Percentiles rank a stretch among this genome's conserved stretches.
Conservation (phyloP, 2,888 invertebrate genomes). For the Cotesia congregata region DNA sequence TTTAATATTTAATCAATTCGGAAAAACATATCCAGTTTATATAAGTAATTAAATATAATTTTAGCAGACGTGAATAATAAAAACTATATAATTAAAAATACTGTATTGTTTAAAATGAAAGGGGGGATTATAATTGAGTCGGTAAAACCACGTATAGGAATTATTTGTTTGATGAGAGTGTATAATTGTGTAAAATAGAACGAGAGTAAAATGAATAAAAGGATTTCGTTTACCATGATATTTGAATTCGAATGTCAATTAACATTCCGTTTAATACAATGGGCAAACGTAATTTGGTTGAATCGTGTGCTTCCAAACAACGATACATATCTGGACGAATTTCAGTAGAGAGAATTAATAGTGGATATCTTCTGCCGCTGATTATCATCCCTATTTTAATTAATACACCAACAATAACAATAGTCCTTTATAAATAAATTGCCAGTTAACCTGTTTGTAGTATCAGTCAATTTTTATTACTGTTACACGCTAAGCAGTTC, state of each 20-base stretch:
- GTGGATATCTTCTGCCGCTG: no score
- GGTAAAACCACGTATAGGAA: not conserved
- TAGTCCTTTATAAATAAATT: no score
- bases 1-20: not conserved
- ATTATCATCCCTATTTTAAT: no score
- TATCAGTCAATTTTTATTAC: no score
- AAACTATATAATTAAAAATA: not conserved
- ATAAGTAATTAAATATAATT: not conserved
- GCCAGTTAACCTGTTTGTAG: no score
- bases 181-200: not conserved
- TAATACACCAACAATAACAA: no score
- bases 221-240: conserved; percentile 54
- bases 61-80: not conserved
- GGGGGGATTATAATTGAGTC: conserved; percentile 6
- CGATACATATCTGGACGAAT: conserved; percentile 23
- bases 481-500: no score
- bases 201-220: conserved; percentile 11
- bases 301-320: conserved; percentile 31
- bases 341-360: no score
- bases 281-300: conserved; percentile 49
- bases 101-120: no score
- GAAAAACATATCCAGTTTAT: not conserved
- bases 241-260: conserved; percentile 57
- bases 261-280: conserved; percentile 55
- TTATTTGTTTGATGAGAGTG: not conserved